Conservation (phyloP, 2,797 vertebrate species). For the Muscicapa comitata region DNA sequence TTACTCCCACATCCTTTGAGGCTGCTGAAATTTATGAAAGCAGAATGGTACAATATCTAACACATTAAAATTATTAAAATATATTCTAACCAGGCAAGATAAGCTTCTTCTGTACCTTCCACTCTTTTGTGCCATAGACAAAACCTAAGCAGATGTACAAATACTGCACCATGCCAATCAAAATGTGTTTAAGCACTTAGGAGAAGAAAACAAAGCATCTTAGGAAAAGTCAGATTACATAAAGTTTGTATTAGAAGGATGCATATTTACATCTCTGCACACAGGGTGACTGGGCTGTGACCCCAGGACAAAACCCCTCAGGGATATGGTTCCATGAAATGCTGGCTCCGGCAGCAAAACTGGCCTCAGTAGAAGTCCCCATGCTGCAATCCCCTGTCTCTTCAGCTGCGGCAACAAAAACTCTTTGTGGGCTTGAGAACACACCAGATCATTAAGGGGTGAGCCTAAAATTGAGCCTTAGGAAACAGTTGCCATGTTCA, state of each 20-base stretch:
- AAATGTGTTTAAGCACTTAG: neutral
- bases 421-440: neutral
- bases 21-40: neutral
- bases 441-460: neutral
- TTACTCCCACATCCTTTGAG: neutral
- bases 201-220: neutral
- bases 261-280: neutral
- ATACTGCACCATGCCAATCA: neutral
- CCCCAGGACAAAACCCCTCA: neutral
- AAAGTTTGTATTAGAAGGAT: neutral
- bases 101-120: neutral
- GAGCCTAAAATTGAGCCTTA: neutral
- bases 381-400: neutral
- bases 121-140: neutral
- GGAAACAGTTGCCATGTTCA: neutral
- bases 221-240: neutral
- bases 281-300: neutral
- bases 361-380: neutral
- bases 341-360: neutral
- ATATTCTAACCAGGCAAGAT: neutral
- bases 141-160: neutral
- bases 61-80: neutral
- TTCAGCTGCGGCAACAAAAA: neutral
- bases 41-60: neutral
- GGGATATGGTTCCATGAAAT: neutral